Percentiles rank a stretch among this genome's conserved stretches.
Conservation (phyloP, 2,888 invertebrate species). For the Apotomis capreana region DNA sequence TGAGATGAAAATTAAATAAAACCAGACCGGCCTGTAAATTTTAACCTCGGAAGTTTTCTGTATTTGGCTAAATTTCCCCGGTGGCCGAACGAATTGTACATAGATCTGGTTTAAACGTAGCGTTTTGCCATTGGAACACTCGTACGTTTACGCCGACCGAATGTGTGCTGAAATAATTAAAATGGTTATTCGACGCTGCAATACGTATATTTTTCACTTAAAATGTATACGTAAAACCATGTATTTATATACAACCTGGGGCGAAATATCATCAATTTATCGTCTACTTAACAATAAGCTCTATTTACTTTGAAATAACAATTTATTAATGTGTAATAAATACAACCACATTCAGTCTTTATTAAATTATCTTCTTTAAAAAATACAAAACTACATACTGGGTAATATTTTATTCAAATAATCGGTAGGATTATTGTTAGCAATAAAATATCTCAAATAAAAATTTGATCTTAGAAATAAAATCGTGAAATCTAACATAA, state of each 20-base stretch:
- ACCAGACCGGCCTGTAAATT: slow-evolving; percentile 62
- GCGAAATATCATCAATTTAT: too few species aligned
- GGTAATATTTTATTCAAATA: too few species aligned
- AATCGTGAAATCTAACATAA: too few species aligned
- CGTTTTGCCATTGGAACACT: slow-evolving; percentile 34
- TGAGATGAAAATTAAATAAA: slow-evolving; percentile 69
- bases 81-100: slow-evolving; percentile 47
- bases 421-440: too few species aligned
- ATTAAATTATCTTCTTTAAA: too few species aligned
- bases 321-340: too few species aligned
- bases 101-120: slow-evolving; percentile 30
- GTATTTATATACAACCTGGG: too few species aligned
- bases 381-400: too few species aligned
- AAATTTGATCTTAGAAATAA: too few species aligned
- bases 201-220: background rate
- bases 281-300: too few species aligned
- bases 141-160: slow-evolving; percentile 4
- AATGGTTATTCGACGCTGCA: background rate
- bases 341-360: too few species aligned
- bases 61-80: slow-evolving; percentile 53
- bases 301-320: background rate
- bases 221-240: background rate
- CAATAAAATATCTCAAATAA: too few species aligned
- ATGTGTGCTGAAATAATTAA: slow-evolving; percentile 22
- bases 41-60: slow-evolving; percentile 61